Percentiles rank a stretch among this genome's conserved stretches.
phyloP scores from a whole-genome alignment of 2,888 invertebrate genomes.

The Pardosa pseudoannulata region DNA sequence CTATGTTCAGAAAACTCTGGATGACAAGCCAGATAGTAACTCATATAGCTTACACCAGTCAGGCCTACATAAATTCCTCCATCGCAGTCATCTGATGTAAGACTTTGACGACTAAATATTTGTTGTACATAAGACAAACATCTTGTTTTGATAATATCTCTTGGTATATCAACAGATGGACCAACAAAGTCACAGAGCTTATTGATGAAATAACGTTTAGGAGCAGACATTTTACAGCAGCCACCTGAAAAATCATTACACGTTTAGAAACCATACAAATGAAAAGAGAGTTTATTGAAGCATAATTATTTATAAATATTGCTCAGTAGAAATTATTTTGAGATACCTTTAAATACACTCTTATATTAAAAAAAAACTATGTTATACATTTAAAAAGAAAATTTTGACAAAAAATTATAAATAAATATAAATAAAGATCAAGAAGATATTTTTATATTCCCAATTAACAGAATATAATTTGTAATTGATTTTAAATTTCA shows the following conservation, averaged over 20 bases:
- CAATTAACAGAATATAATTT: too few species aligned
- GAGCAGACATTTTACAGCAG: conserved; percentile 22
- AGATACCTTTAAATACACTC: too few species aligned
- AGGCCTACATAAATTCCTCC: conserved; percentile 85
- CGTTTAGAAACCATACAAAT: too few species aligned
- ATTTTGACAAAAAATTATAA: too few species aligned
- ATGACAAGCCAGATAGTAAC: conserved; percentile 83
- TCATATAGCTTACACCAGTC: conserved; percentile 87
- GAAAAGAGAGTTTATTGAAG: too few species aligned
- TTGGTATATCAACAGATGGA: conserved; percentile 22
- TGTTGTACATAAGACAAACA: conserved; percentile 26
- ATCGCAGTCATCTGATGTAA: conserved; percentile 76
- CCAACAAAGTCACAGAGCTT: conserved; percentile 48
- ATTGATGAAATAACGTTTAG: conserved; percentile 61
- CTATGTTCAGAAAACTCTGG: conserved; percentile 76
- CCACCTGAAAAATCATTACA: not conserved
- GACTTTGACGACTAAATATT: conserved; percentile 34
- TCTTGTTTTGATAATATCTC: conserved; percentile 12
- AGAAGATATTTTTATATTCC: too few species aligned
- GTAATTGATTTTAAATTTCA: too few species aligned
- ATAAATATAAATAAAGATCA: too few species aligned
- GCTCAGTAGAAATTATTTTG: too few species aligned
- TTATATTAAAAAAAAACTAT: too few species aligned
- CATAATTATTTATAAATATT: too few species aligned
- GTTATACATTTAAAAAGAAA: too few species aligned